Conservation (phyloP, 2,888 invertebrate species). For the Apamea epomidion region DNA sequence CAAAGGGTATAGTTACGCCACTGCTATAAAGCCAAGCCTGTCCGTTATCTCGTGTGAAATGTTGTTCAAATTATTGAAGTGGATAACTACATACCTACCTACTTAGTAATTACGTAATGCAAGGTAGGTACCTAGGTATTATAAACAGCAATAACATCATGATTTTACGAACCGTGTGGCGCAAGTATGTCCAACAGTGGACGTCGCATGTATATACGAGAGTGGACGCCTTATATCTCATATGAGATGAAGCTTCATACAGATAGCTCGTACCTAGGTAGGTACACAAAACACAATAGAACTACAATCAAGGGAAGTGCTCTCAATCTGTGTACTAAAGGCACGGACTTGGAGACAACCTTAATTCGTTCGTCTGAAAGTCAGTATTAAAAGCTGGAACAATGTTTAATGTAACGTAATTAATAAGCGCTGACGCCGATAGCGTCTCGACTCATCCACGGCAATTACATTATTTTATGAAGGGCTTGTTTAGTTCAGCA, state of each 20-base stretch:
- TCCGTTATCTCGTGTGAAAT: neutral
- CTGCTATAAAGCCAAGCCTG: neutral
- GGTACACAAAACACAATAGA: slow-evolving; percentile 52
- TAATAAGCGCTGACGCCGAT: slow-evolving; percentile 79
- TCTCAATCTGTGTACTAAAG: slow-evolving; percentile 64
- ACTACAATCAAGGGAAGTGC: slow-evolving; percentile 64
- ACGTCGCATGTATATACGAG: neutral
- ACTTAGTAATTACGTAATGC: slow-evolving; percentile 1
- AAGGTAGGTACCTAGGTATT: neutral
- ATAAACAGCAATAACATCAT: neutral
- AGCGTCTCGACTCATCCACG: slow-evolving; percentile 76
- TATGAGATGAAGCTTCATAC: slow-evolving; percentile 10
- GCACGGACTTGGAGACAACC: slow-evolving; percentile 66
- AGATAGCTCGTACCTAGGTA: slow-evolving; percentile 37
- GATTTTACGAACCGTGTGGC: neutral
- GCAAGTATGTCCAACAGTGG: neutral
- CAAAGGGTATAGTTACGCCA: too few relatives aligned
- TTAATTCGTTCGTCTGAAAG: slow-evolving; percentile 58
- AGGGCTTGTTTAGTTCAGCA: slow-evolving; percentile 75
- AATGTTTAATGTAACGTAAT: slow-evolving; percentile 84
- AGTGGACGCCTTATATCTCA: slow-evolving; percentile 7
- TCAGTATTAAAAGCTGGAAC: slow-evolving; percentile 68
- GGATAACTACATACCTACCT: neutral
- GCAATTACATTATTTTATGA: slow-evolving; percentile 80
- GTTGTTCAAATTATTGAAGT: neutral